Conservation (phyloP, 1,140 invertebrate genomes). For the Tribolium madens region DNA sequence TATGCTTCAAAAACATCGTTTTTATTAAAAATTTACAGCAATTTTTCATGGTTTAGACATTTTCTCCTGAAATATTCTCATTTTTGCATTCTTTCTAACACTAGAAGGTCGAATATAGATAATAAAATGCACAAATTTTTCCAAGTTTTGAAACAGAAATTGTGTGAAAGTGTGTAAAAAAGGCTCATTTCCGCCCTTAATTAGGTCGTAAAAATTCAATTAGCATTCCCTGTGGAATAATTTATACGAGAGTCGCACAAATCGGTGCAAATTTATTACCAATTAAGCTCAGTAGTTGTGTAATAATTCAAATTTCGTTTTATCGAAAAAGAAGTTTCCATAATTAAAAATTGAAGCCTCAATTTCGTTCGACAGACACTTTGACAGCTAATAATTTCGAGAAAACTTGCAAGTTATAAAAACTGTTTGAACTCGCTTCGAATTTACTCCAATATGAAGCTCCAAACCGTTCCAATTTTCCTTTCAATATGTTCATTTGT, state of each 20-base stretch:
- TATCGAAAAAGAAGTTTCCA: neutral
- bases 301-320: neutral
- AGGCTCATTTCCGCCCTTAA: too few species aligned
- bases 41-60: too few species aligned
- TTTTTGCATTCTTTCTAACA: too few species aligned
- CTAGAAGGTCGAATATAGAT: too few species aligned
- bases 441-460: conserved; percentile 28
- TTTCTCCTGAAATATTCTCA: too few species aligned
- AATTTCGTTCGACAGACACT: conserved; percentile 31
- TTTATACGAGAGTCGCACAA: neutral
- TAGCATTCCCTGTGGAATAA: neutral
- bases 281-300: neutral
- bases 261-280: neutral
- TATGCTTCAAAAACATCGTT: too few species aligned
- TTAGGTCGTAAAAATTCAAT: too few species aligned
- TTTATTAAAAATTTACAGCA: too few species aligned
- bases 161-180: too few species aligned
- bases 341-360: conserved; percentile 18
- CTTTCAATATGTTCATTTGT: conserved; percentile 25
- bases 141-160: too few species aligned
- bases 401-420: conserved; percentile 15
- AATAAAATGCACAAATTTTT: too few species aligned
- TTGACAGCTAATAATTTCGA: conserved; percentile 38
- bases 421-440: neutral
- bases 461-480: conserved; percentile 12